phyloP scores from a whole-genome alignment of 2,113 vertebrate genomes.

The Elgaria multicarinata region DNA sequence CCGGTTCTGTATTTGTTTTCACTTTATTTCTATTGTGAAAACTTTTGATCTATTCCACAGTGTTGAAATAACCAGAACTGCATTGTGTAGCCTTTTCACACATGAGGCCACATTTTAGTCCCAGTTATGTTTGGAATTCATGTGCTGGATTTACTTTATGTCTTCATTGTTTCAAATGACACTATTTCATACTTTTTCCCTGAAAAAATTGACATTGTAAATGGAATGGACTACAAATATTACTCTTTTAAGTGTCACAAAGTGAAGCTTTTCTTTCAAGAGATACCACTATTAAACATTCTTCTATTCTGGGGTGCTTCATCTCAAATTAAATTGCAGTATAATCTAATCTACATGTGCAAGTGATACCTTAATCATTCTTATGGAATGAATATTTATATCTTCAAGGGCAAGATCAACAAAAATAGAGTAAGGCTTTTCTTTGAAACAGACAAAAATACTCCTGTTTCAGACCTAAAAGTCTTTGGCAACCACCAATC shows the following conservation, averaged over 20 bases:
- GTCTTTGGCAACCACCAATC: conserved; percentile 11
- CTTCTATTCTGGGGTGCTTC: conserved; percentile 3
- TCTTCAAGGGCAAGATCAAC: conserved; percentile 32
- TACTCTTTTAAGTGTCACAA: conserved; percentile 66
- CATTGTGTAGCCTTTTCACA: conserved; percentile 58
- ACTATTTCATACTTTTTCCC: conserved; percentile 51
- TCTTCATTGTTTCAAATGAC: conserved; percentile 70
- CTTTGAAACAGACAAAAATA: conserved; percentile 10
- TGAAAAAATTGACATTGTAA: conserved; percentile 67
- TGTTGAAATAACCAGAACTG: conserved; percentile 51
- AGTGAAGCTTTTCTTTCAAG: conserved; percentile 62
- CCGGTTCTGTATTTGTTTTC: conserved; percentile 42
- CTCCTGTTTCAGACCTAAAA: conserved; percentile 20
- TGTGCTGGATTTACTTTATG: conserved; percentile 65
- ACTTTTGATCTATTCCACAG: conserved; percentile 65
- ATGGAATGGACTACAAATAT: conserved; percentile 65
- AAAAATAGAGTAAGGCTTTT: conserved; percentile 3
- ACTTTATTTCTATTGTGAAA: conserved; percentile 66
- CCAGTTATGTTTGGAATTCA: conserved; percentile 61
- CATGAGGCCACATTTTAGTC: conserved; percentile 36
- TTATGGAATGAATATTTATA: neutral
- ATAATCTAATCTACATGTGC: conserved; percentile 15
- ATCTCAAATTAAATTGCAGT: conserved; percentile 35
- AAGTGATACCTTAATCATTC: neutral
- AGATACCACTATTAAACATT: neutral